Conservation (phyloP, 1,140 invertebrate species). For the Neodiprion lecontei region DNA sequence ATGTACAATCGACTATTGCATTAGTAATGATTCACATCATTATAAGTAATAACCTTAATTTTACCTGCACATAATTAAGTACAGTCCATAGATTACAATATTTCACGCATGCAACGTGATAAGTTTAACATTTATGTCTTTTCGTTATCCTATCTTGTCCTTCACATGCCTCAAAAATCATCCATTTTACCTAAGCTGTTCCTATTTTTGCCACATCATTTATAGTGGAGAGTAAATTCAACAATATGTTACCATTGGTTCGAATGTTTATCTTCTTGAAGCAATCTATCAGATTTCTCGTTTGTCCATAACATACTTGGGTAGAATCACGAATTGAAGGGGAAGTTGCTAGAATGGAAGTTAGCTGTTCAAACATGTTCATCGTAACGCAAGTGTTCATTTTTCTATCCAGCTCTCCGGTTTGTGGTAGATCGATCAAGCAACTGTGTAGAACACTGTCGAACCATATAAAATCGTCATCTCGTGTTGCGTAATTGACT, state of each 20-base stretch:
- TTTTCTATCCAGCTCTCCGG: slow-evolving; percentile 37
- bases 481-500: slow-evolving; percentile 39
- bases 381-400: slow-evolving; percentile 51
- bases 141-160: too few relatives aligned
- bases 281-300: background rate
- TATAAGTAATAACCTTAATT: too few relatives aligned
- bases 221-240: background rate
- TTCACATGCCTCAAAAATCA: too few relatives aligned
- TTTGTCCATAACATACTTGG: background rate
- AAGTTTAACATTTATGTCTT: too few relatives aligned
- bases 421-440: slow-evolving; percentile 35
- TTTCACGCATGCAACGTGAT: too few relatives aligned
- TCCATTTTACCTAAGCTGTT: too few relatives aligned
- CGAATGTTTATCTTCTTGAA: background rate
- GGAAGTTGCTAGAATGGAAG: slow-evolving; percentile 26
- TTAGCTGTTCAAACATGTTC: slow-evolving; percentile 52
- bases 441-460: slow-evolving; percentile 52
- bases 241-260: background rate
- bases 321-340: background rate
- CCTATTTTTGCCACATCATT: too few relatives aligned
- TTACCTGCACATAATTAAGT: too few relatives aligned
- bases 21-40: too few relatives aligned
- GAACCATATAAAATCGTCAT: slow-evolving; percentile 35
- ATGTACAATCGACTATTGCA: too few relatives aligned
- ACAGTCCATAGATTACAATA: too few relatives aligned